Conservation (phyloP, 2,797 vertebrate species). For the Channallabes apus region DNA sequence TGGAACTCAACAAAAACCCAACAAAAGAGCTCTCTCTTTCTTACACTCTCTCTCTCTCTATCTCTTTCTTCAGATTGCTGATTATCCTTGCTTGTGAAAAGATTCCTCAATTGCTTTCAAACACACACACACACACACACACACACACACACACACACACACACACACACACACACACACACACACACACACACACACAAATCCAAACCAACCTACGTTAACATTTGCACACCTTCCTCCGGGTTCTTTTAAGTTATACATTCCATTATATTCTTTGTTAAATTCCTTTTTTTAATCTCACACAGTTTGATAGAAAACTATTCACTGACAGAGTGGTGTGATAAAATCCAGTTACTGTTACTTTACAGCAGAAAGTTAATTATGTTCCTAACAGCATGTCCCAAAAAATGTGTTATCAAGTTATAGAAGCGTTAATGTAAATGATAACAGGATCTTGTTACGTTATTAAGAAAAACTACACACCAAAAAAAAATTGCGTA, state of each 20-base stretch:
- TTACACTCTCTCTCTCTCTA: conserved; percentile 6
- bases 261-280: conserved; percentile 6
- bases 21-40: conserved; percentile 29
- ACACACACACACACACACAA: conserved; percentile 2
- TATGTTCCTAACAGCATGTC: not conserved
- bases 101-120: conserved; percentile 11
- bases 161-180: conserved; percentile 21
- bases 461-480: not conserved
- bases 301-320: not conserved
- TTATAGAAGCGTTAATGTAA: not conserved
- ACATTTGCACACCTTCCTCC: not conserved
- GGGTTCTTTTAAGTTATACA: not conserved
- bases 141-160: not conserved
- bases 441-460: not conserved
- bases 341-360: not conserved
- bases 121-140: conserved; percentile 20
- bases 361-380: not conserved
- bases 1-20: conserved; percentile 13
- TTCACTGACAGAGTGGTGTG: not conserved
- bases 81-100: conserved; percentile 19
- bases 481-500: not conserved
- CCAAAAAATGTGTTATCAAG: too few relatives aligned
- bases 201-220: not conserved
- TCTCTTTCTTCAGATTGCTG: conserved; percentile 4
- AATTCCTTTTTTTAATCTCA: not conserved